These are phyloP conservation scores for Triplophysa tibetana DNA, from an alignment of 2,113 vertebrate species.

Conservation along the genomic window DNA sequence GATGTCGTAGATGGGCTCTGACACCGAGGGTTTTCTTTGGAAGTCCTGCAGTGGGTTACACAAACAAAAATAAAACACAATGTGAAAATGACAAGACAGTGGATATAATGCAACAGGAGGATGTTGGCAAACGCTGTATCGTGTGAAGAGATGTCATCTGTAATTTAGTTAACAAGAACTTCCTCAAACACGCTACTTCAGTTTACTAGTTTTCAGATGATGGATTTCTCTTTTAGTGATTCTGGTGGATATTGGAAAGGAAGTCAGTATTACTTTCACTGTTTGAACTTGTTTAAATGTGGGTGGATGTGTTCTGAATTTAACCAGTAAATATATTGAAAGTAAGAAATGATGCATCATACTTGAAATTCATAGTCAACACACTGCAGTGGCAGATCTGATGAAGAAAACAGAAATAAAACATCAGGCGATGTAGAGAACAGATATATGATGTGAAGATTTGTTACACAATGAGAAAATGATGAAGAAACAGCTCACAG, in stretches of 20 bases:
- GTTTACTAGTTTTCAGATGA: neutral
- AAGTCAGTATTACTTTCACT: neutral
- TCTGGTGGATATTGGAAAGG: neutral
- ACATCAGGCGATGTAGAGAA: neutral
- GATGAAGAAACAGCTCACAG: neutral
- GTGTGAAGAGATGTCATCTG: neutral
- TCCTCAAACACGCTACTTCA: neutral
- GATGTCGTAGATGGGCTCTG: slow-evolving; percentile 35
- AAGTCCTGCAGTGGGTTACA: slow-evolving; percentile 11
- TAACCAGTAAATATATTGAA: neutral
- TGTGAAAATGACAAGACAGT: neutral
- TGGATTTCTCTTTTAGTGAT: neutral
- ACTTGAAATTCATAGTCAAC: slow-evolving; percentile 60
- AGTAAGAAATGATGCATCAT: slow-evolving; percentile 16
- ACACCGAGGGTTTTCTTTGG: neutral
- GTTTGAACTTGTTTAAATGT: no score
- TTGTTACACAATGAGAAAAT: neutral
- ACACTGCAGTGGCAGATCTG: slow-evolving; percentile 64
- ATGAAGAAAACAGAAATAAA: slow-evolving; percentile 19
- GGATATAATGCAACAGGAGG: slow-evolving; percentile 26
- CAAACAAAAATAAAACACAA: neutral
- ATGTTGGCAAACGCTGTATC: neutral
- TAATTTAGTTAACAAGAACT: neutral
- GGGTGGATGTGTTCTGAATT: no score
- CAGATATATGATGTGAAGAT: neutral